These are phyloP conservation scores for Toxotes jaculatrix DNA, from an alignment of 2,113 vertebrate genomes.

Conservation along the genomic window DNA sequence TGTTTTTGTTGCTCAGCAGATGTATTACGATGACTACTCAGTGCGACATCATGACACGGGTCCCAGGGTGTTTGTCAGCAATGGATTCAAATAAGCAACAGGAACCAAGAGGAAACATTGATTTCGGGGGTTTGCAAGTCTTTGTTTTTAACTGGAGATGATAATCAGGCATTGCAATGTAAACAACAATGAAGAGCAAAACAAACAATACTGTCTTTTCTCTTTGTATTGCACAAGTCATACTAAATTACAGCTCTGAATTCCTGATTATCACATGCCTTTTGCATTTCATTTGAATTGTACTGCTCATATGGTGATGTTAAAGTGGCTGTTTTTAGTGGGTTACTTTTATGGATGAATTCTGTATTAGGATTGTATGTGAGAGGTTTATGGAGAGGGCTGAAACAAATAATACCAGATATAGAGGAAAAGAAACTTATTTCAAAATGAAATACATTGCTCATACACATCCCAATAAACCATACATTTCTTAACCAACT, in stretches of 20 bases:
- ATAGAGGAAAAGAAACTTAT: constrained; percentile 51
- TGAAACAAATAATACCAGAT: constrained; percentile 51
- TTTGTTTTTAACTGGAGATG: constrained; percentile 59
- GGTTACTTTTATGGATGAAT: constrained; percentile 29
- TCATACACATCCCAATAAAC: constrained; percentile 54
- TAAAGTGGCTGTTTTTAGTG: constrained; percentile 43
- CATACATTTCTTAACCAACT: constrained; percentile 52
- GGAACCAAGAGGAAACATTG: constrained; percentile 38
- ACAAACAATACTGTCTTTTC: constrained; percentile 63
- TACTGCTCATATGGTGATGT: constrained; percentile 40
- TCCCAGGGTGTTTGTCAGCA: constrained; percentile 1
- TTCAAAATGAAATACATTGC: constrained; percentile 58
- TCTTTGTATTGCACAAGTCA: constrained; percentile 73
- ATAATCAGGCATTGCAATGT: constrained; percentile 67
- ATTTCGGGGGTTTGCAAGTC: constrained; percentile 48
- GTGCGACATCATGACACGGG: constrained; percentile 6
- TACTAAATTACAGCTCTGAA: constrained; percentile 53
- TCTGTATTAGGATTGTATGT: constrained; percentile 37
- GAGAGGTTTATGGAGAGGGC: constrained; percentile 20
- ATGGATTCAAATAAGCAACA: constrained; percentile 25
- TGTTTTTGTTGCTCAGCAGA: constrained; percentile 19
- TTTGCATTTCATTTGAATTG: constrained; percentile 48
- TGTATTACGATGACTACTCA: not conserved
- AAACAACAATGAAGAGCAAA: constrained; percentile 70
- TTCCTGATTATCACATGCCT: constrained; percentile 71